Percentiles rank a stretch among this genome's conserved stretches.
Evolutionary conservation across 2,113 vertebrate genomes (phyloP).

Genomic region (Onychostruthus taczanowskii): DNA sequence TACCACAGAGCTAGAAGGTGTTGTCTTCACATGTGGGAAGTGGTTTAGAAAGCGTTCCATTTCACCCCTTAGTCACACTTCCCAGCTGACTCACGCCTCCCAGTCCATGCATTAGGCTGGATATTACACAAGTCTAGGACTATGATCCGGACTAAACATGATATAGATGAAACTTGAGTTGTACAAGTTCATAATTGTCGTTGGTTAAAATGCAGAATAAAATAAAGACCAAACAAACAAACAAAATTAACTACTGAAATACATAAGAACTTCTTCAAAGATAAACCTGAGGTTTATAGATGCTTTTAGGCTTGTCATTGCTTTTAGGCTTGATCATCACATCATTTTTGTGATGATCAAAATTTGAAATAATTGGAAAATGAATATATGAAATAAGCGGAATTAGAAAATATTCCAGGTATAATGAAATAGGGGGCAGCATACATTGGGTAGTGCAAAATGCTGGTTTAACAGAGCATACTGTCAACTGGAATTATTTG

Average conservation of each 20-base stretch:
- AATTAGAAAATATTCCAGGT: not conserved
- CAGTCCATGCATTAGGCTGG: not conserved
- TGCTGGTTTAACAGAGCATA: not conserved
- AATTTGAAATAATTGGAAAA: not conserved
- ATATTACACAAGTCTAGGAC: not conserved
- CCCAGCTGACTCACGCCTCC: not conserved
- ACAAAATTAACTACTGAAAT: not conserved
- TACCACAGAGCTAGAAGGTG: not conserved
- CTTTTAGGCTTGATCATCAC: not conserved
- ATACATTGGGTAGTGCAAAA: not conserved
- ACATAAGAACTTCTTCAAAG: not conserved
- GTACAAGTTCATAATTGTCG: not conserved
- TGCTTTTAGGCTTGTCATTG: not conserved
- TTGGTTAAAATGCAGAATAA: not conserved
- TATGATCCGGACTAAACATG: not conserved
- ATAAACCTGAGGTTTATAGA: not conserved
- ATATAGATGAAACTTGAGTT: not conserved
- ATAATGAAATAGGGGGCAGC: not conserved
- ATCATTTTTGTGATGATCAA: not conserved
- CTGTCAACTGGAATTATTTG: not conserved
- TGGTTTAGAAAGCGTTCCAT: not conserved
- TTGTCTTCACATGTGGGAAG: slow-evolving; percentile 13
- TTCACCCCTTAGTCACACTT: not conserved
- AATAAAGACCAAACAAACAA: not conserved
- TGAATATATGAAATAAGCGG: not conserved